Evolutionary conservation across 1,140 invertebrate genomes (phyloP).

Genomic region (Homalodisca vitripennis): DNA sequence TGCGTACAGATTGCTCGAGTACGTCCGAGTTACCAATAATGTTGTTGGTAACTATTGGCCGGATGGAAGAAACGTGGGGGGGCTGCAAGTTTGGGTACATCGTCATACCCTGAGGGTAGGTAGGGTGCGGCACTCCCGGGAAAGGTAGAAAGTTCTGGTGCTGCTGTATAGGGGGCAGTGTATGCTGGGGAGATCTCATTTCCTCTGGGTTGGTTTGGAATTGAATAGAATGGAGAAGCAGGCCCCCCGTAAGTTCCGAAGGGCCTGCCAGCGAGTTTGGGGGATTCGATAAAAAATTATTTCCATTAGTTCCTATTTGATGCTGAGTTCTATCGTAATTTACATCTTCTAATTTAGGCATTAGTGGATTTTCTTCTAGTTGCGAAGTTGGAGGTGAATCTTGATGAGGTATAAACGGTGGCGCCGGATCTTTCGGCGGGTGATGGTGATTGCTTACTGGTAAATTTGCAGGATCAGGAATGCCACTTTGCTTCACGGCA

Average conservation of each 20-base stretch:
- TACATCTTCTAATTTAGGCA: too few relatives aligned
- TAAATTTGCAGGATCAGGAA: too few relatives aligned
- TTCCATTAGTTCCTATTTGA: too few relatives aligned
- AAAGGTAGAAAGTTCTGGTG: conserved; percentile 28
- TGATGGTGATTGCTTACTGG: too few relatives aligned
- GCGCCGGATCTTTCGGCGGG: too few relatives aligned
- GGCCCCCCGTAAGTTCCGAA: conserved; percentile 62
- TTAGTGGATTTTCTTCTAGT: too few relatives aligned
- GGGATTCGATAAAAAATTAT: too few relatives aligned
- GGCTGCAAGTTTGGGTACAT: conserved; percentile 76
- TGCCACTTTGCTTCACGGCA: too few relatives aligned
- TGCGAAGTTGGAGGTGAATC: conserved; percentile 32
- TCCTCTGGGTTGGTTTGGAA: conserved; percentile 5
- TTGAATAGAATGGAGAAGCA: conserved; percentile 57
- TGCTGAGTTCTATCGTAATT: background rate
- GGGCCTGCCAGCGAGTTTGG: conserved; percentile 84
- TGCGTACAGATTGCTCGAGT: too few relatives aligned
- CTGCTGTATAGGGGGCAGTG: too few relatives aligned
- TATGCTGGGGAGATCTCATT: conserved; percentile 5
- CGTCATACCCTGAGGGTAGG: conserved; percentile 44
- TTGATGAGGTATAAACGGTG: too few relatives aligned
- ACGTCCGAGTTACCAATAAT: conserved; percentile 63
- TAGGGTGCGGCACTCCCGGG: conserved; percentile 55
- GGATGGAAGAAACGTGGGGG: conserved; percentile 76
- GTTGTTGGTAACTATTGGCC: conserved; percentile 52